Conservation (phyloP, 2,888 invertebrate species). For the Chaetoderma sp. region DNA sequence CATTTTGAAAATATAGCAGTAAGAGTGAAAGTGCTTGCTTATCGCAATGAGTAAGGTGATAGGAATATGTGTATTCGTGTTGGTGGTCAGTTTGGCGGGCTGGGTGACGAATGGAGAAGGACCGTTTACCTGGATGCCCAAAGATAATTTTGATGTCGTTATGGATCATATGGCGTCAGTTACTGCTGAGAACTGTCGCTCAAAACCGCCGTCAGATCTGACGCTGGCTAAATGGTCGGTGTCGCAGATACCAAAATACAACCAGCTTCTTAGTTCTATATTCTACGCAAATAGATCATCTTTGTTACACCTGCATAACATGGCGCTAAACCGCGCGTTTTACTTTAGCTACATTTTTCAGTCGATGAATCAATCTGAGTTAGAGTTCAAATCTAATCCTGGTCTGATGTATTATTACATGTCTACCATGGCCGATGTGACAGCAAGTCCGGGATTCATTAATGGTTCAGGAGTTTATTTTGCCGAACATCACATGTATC, state of each 20-base stretch:
- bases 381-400: slow-evolving; percentile 88
- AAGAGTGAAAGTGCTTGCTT: too few species aligned
- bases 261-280: slow-evolving; percentile 75
- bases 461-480: slow-evolving; percentile 89
- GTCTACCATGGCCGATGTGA: slow-evolving; percentile 93
- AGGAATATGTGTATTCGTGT: too few species aligned
- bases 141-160: slow-evolving; percentile 91
- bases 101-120: slow-evolving; percentile 24
- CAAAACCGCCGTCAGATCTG: slow-evolving; percentile 86
- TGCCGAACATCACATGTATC: slow-evolving; percentile 91
- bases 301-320: slow-evolving; percentile 91
- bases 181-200: slow-evolving; percentile 84
- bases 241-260: slow-evolving; percentile 76
- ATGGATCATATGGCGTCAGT: slow-evolving; percentile 85
- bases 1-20: too few species aligned
- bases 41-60: too few species aligned
- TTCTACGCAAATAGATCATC: slow-evolving; percentile 88
- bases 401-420: slow-evolving; percentile 98
- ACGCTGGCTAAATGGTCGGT: slow-evolving; percentile 86
- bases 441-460: slow-evolving; percentile 87
- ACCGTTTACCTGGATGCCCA: slow-evolving; percentile 84
- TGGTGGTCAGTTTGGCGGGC: background rate
- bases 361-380: slow-evolving; percentile 44
- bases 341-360: slow-evolving; percentile 72
- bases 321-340: slow-evolving; percentile 93